These are phyloP conservation scores for Melitaea cinxia DNA, from an alignment of 1,140 invertebrate genomes.

Conservation along the genomic window DNA sequence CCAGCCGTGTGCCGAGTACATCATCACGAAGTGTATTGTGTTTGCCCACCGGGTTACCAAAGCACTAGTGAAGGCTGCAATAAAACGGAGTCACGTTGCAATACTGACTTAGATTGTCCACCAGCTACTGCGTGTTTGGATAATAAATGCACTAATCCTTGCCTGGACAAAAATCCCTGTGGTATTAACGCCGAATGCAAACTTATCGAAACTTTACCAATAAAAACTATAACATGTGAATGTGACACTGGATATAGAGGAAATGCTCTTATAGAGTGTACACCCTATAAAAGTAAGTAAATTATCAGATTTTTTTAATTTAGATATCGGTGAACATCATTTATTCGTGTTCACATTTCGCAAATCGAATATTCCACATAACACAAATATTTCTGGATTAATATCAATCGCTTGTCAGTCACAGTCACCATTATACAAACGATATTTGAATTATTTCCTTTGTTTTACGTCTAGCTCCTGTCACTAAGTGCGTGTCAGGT, in stretches of 20 bases:
- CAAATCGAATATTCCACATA: too few species aligned
- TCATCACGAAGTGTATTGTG: slow-evolving; percentile 88
- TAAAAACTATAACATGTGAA: slow-evolving; percentile 94
- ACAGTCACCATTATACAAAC: neutral
- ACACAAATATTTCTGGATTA: too few species aligned
- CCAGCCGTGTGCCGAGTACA: slow-evolving; percentile 89
- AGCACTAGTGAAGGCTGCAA: slow-evolving; percentile 87
- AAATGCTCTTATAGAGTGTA: slow-evolving; percentile 90
- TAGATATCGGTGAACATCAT: neutral
- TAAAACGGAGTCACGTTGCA: slow-evolving; percentile 85
- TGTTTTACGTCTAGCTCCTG: slow-evolving; percentile 52
- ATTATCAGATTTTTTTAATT: slow-evolving; percentile 16
- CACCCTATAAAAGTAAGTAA: slow-evolving; percentile 84
- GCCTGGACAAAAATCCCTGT: slow-evolving; percentile 89
- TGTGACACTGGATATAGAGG: slow-evolving; percentile 92
- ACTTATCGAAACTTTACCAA: slow-evolving; percentile 90
- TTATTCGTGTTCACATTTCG: neutral
- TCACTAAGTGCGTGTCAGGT: slow-evolving; percentile 74
- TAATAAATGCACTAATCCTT: slow-evolving; percentile 92
- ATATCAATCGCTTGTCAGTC: too few species aligned
- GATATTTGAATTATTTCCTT: neutral
- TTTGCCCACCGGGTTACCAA: slow-evolving; percentile 89
- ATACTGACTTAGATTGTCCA: slow-evolving; percentile 91
- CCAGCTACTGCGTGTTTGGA: slow-evolving; percentile 91
- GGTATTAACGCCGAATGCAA: slow-evolving; percentile 90